Percentiles rank a stretch among this genome's conserved stretches.
phyloP scores from a whole-genome alignment of 37 sponge, comb jelly and placozoan genomes.

The Agelas oroides region DNA sequence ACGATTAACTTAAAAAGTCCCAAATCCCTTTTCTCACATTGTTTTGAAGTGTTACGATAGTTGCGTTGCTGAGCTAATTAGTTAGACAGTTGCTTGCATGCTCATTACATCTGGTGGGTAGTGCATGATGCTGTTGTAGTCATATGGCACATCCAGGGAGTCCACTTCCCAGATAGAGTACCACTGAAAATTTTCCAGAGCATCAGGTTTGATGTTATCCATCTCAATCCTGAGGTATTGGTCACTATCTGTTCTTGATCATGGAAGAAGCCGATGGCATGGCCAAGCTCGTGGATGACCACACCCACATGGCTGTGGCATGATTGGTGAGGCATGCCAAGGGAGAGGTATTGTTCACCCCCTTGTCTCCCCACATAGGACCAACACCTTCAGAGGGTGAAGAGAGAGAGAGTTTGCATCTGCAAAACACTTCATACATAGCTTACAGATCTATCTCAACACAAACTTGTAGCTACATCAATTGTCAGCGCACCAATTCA shows the following conservation, averaged over 20 bases:
- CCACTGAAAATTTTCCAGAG: conserved; percentile 39
- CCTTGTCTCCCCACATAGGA: conserved; percentile 68
- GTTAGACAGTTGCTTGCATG: too few species aligned
- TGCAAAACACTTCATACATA: neutral
- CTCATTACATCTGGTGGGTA: too few species aligned
- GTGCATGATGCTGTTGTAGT: conserved; percentile 74
- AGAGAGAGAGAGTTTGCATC: neutral
- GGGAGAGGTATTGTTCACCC: conserved; percentile 53
- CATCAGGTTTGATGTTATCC: conserved; percentile 57
- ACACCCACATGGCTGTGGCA: conserved; percentile 55
- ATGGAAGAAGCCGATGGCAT: conserved; percentile 84
- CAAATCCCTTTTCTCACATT: too few species aligned
- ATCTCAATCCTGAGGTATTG: conserved; percentile 54
- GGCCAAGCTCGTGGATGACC: conserved; percentile 85
- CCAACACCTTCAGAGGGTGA: too few species aligned
- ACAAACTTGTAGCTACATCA: too few species aligned
- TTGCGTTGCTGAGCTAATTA: too few species aligned
- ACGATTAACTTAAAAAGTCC: too few species aligned
- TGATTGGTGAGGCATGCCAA: neutral
- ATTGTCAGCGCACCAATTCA: conserved; percentile 25
- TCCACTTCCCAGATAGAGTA: conserved; percentile 12
- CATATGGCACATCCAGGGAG: conserved; percentile 50
- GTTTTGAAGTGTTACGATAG: too few species aligned
- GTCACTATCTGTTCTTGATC: conserved; percentile 91
- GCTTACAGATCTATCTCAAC: too few species aligned